Evolutionary conservation across 2,113 vertebrate species (phyloP), one percentile per base, ranked within the genome.

Genomic region (Onychostruthus taczanowskii): DNA sequence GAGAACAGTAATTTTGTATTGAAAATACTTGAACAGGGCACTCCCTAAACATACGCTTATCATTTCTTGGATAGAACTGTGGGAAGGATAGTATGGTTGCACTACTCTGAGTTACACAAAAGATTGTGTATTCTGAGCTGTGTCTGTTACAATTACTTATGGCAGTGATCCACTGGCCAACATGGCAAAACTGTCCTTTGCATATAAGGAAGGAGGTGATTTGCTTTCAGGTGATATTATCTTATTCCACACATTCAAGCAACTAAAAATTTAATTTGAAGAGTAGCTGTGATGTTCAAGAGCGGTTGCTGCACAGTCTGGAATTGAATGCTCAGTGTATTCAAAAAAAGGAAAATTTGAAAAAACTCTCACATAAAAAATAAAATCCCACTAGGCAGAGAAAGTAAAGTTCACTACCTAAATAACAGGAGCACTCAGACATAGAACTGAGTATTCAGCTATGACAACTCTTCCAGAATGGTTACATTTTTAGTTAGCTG

Each of bases 1-100:
- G 52, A 95, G 87, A 88, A 39, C 73, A 77, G 93, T 85, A 82
- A 96, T 97, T 97, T 87, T 94, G 13, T 84, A 77, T 69, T 95
- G 92, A 83, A 95, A 91, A 64, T 81, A 56, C 31, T 61, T 81
- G 68, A 89, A 49, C 41, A 81, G 61, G 79, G 59, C 70, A 68
- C 58, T 96, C 69, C 61, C 68, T 68, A 81, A 93, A 79, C 69
- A 87, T 86, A 56, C 27, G 67, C 59, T 84, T 95, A 10, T 72
- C 44, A 84, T 95, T 96, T 90, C 77, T 89, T 83, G 61, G 23
- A 14, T 80, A 82, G 62, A 89, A 35, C 68, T 84, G 31, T 56
- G 61, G 83, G 69, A 86, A 88, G n/a, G 61, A 63, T 75, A 52
- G 18, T 52, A 20, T 86, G 49, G 24, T 74, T 13, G 3, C 52